Base-by-base conservation (phyloP, 2,797 vertebrate genomes). In the Chanos chanos region DNA sequence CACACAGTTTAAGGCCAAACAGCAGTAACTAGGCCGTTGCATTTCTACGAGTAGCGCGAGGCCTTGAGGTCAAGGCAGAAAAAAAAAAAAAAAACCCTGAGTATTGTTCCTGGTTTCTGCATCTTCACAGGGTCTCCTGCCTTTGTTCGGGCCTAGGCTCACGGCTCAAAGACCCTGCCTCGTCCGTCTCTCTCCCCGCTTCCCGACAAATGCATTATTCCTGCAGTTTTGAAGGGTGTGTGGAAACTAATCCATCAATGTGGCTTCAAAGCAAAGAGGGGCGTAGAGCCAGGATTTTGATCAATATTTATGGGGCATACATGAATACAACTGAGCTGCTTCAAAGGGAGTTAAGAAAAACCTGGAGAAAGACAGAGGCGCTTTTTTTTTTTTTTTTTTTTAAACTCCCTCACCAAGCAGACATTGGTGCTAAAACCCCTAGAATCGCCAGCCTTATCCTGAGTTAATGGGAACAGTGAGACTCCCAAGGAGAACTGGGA, bases 231-330 rank as follows among this genome's bases (percentile, higher is more conserved):
- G 28, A 58, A 58, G 41, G 41, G 19, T 22, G 30, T 45, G 43
- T 37, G 37, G 45, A 65, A 65, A 70, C 62, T 65, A 70, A 70
- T 70, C 68, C 68, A 65, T 66, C 62, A 66, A 37, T 36, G 48
- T 49, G 25, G 56, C 62, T 66, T 70, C 57, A 70, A 70, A 70
- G 68, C 51, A 60, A 65, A 61, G 50, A 70, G 56, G 58, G 44
- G 31, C 50, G 28, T 65, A 70, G 44, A 53, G 53, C 61, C 57
- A 64, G 61, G 52, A 61, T 62, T 61, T 37, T 61, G 68, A 70
- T 70, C 68, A 70, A 66, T 70, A 70, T 70, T 70, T 66, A 70
- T 70, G 62, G 62, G 30, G 62, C 25, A 61, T 49, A 56, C 62
- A 66, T 66, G 62, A 70, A 70, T 65, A 65, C 59, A 61, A 65